Base-by-base conservation (phyloP, 23 tunicate genomes). In the Trididemnum clinides region DNA sequence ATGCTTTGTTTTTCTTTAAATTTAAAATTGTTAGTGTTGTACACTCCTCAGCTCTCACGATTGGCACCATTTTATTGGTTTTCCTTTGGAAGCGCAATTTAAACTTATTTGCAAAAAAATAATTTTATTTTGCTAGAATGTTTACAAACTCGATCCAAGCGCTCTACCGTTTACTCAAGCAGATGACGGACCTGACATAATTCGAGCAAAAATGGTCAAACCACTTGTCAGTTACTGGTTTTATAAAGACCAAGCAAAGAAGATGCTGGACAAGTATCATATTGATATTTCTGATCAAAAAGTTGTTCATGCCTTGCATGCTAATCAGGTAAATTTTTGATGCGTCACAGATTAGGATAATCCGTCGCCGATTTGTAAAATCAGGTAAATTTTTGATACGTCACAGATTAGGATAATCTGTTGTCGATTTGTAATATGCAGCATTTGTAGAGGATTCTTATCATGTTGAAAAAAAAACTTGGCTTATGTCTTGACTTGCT, bases 261-360 rank as follows among this genome's bases (percentile, higher is more conserved):
- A 88, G 77, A 81, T 89, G 90, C 50, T 89, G 88, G 98, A 94
- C 58, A 94, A 94, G 58, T 94, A 94, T 69, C 82, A 94, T 81
- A 7, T 94, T 29, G 89, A 86, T 82, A 63, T 69, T 0, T 83
- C 93, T 32, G 98, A 94, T 33, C 88, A 81, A 34, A 78, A 51
- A 36, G 33, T 91, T 6, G 85, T 83, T 34, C 98, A 94, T 64
- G 98, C 94, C 12, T 34, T 94, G 0, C 77, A 85, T 29, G 87
- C 94, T 29, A 94, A 72, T 54, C 88, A 94, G 87, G 98, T 94
- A 72, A 78, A 31, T 0, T 28, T 44, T 10, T 15, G 15, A 7
- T 44, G 54, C 54, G n/a, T n/a, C n/a, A n/a, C n/a, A n/a, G n/a
- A n/a, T n/a, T n/a, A n/a, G n/a, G n/a, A n/a, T n/a, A n/a, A n/a